These are phyloP conservation scores for Drosophila insularis DNA, from an alignment of 1,140 invertebrate genomes.

Conservation along the genomic window DNA sequence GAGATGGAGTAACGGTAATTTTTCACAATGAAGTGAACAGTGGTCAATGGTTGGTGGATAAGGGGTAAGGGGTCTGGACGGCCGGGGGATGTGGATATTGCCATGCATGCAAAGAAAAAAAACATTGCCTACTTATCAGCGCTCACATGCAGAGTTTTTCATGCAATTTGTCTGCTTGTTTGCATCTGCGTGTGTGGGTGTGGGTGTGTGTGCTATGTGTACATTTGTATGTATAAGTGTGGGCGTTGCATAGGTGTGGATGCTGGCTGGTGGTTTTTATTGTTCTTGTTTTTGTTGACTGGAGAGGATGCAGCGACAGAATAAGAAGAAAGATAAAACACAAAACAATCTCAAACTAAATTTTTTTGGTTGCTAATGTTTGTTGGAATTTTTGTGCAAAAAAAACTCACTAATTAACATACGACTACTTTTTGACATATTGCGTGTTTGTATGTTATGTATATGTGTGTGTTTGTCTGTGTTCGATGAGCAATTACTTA, in stretches of 20 bases:
- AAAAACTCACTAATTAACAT: constrained; percentile 36
- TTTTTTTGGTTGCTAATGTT: constrained; percentile 21
- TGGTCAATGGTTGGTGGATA: constrained; percentile 9
- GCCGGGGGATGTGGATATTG: background rate
- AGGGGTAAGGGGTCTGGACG: background rate
- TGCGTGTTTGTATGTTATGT: constrained; percentile 32
- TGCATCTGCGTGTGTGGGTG: constrained; percentile 3
- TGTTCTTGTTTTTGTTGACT: constrained; percentile 21
- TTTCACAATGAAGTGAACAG: constrained; percentile 71
- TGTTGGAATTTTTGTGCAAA: constrained; percentile 48
- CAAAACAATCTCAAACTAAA: constrained; percentile 57
- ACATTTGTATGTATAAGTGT: background rate
- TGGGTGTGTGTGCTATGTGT: constrained; percentile 21
- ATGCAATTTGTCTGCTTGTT: constrained; percentile 10
- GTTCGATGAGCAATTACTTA: constrained; percentile 9
- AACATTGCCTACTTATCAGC: constrained; percentile 58
- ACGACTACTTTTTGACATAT: constrained; percentile 35
- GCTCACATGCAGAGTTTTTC: constrained; percentile 32
- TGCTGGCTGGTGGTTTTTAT: constrained; percentile 31
- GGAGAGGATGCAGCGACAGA: constrained; percentile 3
- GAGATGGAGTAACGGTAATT: constrained; percentile 41
- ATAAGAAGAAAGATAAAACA: constrained; percentile 47
- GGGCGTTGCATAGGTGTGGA: constrained; percentile 11
- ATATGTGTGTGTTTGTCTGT: constrained; percentile 19
- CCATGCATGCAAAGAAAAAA: constrained; percentile 26